These are phyloP conservation scores for Acromyrmex heyeri DNA, from an alignment of 1,140 invertebrate genomes.

Conservation along the genomic window DNA sequence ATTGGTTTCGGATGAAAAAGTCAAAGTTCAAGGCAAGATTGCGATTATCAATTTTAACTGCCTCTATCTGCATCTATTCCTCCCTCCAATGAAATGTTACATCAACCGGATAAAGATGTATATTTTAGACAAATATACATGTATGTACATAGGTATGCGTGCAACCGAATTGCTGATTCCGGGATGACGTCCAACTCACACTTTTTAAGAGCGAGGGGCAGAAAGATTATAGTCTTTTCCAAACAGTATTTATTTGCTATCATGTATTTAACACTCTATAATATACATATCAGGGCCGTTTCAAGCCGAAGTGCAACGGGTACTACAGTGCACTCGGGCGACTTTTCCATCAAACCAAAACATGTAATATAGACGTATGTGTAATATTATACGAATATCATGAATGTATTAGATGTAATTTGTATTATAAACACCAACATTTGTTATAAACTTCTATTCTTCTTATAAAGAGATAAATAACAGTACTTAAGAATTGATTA, in stretches of 20 bases:
- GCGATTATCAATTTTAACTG: conserved; percentile 50
- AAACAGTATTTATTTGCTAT: conserved; percentile 34
- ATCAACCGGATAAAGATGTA: conserved; percentile 51
- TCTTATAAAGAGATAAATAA: too few species aligned
- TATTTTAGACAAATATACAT: not conserved
- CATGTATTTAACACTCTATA: not conserved
- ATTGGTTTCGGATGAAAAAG: conserved; percentile 23
- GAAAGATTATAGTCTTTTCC: conserved; percentile 8
- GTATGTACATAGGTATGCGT: not conserved
- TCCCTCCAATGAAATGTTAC: conserved; percentile 13
- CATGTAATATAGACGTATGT: too few species aligned
- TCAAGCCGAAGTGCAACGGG: too few species aligned
- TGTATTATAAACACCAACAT: too few species aligned
- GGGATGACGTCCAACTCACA: conserved; percentile 17
- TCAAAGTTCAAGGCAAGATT: conserved; percentile 64
- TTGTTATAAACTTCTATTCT: too few species aligned
- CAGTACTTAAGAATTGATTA: too few species aligned
- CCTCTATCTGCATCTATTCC: not conserved
- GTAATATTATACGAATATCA: too few species aligned
- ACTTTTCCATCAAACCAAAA: too few species aligned
- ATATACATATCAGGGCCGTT: not conserved
- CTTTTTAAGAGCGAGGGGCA: conserved; percentile 17
- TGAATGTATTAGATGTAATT: not conserved
- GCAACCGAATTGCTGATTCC: conserved; percentile 1
- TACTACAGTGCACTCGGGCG: too few species aligned